Conservation (phyloP, 2,888 invertebrate genomes). For the Polia nebulosa region DNA sequence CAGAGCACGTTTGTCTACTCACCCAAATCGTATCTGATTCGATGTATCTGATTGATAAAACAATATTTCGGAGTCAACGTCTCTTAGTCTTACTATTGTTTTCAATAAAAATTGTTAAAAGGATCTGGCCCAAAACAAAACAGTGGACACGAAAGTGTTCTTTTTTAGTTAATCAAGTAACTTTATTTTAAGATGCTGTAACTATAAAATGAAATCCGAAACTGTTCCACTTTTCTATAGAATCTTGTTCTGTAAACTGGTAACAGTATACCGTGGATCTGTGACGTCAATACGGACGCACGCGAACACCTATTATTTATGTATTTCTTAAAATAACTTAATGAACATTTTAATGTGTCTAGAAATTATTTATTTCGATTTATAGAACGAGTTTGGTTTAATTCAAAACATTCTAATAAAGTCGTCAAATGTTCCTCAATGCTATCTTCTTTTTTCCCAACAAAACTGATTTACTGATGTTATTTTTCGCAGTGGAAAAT, state of each 20-base stretch:
- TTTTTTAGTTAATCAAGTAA: conserved; percentile 38
- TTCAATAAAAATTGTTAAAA: background rate
- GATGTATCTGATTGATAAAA: background rate
- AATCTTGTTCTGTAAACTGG: conserved; percentile 52
- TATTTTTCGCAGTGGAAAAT: conserved; percentile 29
- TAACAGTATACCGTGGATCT: conserved; percentile 47
- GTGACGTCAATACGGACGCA: conserved; percentile 57
- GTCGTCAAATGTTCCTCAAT: background rate
- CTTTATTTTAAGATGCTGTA: conserved; percentile 59
- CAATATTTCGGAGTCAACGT: background rate
- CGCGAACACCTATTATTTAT: conserved; percentile 48
- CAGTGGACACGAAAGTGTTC: conserved; percentile 32
- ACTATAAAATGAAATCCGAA: conserved; percentile 53
- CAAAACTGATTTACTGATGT: background rate
- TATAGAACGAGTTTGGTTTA: background rate
- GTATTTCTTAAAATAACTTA: conserved; percentile 54
- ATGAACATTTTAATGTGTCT: conserved; percentile 36
- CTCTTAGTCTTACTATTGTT: background rate
- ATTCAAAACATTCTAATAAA: background rate
- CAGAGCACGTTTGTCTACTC: background rate
- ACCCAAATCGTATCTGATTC: background rate
- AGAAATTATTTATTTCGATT: conserved; percentile 20
- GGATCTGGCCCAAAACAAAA: conserved; percentile 21
- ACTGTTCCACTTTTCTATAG: conserved; percentile 49
- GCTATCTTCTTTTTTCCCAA: background rate